phyloP scores from a whole-genome alignment of 2,797 vertebrate species.

The Uromys caudimaculatus region DNA sequence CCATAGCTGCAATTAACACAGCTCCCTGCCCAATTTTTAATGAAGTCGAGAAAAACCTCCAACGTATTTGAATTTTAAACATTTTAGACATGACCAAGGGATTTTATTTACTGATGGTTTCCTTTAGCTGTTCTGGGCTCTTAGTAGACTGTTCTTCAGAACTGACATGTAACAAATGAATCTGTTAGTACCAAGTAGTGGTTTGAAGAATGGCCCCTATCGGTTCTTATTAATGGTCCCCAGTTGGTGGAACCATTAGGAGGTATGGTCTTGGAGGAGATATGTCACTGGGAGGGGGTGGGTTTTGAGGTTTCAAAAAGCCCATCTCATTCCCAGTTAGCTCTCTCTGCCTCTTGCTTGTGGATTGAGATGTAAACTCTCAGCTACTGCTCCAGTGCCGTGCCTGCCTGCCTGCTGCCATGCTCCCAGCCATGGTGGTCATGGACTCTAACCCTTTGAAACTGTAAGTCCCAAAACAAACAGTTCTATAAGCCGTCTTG shows the following conservation, averaged over 20 bases:
- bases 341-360: background rate
- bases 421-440: background rate
- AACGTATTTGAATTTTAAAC: constrained; percentile 66
- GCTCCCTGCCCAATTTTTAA: constrained; percentile 53
- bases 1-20: constrained; percentile 56
- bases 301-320: background rate
- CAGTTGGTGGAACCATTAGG: background rate
- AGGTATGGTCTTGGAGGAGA: background rate
- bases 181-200: background rate
- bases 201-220: background rate
- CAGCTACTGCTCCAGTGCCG: background rate
- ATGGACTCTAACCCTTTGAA: background rate
- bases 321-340: background rate
- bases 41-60: constrained; percentile 63
- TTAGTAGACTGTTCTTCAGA: background rate
- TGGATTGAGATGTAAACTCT: background rate
- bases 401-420: too few species aligned
- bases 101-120: constrained; percentile 53
- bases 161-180: background rate
- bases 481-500: background rate
- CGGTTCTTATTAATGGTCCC: background rate
- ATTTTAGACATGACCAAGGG: constrained; percentile 1
- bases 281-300: background rate
- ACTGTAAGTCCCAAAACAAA: background rate
- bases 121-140: constrained; percentile 42